Conservation (phyloP, 2,888 invertebrate species). For the Callinectes sapidus region DNA sequence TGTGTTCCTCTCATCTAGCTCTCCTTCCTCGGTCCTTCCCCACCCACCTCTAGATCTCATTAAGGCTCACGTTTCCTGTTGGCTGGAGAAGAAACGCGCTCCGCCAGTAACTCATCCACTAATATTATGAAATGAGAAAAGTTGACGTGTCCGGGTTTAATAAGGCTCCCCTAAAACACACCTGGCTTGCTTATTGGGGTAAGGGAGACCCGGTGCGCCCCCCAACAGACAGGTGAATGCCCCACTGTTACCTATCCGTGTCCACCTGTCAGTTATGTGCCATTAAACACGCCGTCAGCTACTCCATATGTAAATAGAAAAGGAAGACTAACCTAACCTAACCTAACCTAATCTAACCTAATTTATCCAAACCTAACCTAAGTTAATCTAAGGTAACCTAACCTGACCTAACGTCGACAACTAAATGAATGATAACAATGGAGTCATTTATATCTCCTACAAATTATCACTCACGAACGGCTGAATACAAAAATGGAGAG, state of each 20-base stretch:
- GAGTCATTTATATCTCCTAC: not conserved
- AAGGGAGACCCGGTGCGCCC: not conserved
- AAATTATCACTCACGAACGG: not conserved
- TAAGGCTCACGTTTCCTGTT: conserved; percentile 21
- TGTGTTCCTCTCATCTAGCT: not conserved
- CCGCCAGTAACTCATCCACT: conserved; percentile 25
- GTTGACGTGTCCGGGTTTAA: conserved; percentile 6
- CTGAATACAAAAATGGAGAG: not conserved
- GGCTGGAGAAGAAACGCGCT: not conserved
- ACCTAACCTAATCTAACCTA: no score
- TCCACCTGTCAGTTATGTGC: conserved; percentile 11
- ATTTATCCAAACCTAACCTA: no score
- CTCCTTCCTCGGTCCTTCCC: conserved; percentile 13
- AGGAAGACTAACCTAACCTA: not conserved
- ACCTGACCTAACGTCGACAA: not conserved
- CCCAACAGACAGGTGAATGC: not conserved
- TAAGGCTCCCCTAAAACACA: conserved; percentile 12
- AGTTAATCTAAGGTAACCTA: no score
- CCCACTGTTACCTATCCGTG: not conserved
- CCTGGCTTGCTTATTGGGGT: not conserved
- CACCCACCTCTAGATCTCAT: conserved; percentile 13
- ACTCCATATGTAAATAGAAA: not conserved
- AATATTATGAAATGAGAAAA: conserved; percentile 34
- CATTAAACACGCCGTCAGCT: not conserved
- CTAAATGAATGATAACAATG: not conserved